Base-by-base conservation (phyloP, 2,113 vertebrate species). In the Sylvilagus bachmani region DNA sequence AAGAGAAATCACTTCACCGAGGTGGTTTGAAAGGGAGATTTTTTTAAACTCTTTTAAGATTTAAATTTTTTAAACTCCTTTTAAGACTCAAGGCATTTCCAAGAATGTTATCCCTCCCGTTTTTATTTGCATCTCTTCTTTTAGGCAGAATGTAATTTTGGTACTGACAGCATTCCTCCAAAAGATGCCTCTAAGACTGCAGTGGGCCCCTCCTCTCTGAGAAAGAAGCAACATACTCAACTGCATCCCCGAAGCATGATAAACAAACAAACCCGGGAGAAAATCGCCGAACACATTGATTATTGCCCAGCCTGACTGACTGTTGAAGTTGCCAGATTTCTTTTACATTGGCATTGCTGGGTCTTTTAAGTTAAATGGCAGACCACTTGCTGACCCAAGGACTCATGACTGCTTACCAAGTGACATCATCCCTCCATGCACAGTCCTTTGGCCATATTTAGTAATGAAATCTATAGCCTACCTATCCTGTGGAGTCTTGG, bases 1-100 rank as follows among this genome's bases (percentile, higher is more conserved):
- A 96, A 96, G 96, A 96, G 92, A 97, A 97, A 97, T 96, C 96
- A 96, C 61, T 74, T 96, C 95, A 92, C 89, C 79, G n/a, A 96
- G 86, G 95, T 49, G 38, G 83, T 91, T 97, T 90, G 94, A 31
- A 96, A 87, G 64, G 83, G 85, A 64, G 27, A 78, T 90, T 89
- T 80, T 55, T 69, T 96, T 71, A 84, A 96, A 96, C n/a, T 84
- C 70, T 36, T 95, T 74, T 62, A 71, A 96, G 69, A 88, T 95
- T 85, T 90, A 90, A 62, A 53, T 88, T 97, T 85, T 73, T 97
- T 86, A 71, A 98, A 86, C 36, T 84, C 49, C 95, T 86, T 96
- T 88, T 62, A 92, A 95, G 89, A 77, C 86, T 74, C 53, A 66
- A 64, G 36, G 86, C 82, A n/a, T 86, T 95, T 89, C 90, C 1